Conservation (phyloP, 2,888 invertebrate genomes). For the Drosophila sordidula region DNA sequence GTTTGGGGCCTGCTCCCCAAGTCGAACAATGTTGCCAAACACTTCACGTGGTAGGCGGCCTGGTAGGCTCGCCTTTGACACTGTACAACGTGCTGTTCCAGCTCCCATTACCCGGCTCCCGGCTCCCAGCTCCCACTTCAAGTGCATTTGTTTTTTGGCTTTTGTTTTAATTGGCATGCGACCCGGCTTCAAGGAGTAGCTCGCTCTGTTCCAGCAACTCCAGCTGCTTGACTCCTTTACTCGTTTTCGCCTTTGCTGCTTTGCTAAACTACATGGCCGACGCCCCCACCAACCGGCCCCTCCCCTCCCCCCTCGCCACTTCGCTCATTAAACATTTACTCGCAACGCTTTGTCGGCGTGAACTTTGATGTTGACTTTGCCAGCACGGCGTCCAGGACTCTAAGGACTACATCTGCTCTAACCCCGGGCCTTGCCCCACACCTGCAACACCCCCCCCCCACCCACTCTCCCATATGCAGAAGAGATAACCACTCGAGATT, state of each 20-base stretch:
- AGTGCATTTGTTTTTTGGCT: constrained; percentile 80
- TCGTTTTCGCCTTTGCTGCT: constrained; percentile 21
- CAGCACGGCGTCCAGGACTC: constrained; percentile 37
- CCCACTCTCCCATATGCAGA: constrained; percentile 35
- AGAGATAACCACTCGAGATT: constrained; percentile 82
- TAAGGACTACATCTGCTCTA: constrained; percentile 12
- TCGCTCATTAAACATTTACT: constrained; percentile 81
- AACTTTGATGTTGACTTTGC: constrained; percentile 81
- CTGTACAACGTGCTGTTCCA: constrained; percentile 58
- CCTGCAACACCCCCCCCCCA: neutral
- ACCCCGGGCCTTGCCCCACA: neutral
- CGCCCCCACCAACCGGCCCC: neutral
- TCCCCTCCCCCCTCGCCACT: constrained; percentile 16
- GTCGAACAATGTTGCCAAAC: constrained; percentile 67
- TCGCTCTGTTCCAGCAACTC: constrained; percentile 32
- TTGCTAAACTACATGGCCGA: constrained; percentile 27
- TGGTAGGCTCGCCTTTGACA: constrained; percentile 73
- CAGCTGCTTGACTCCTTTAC: constrained; percentile 33
- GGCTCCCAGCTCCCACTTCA: constrained; percentile 38
- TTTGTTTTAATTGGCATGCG: constrained; percentile 81
- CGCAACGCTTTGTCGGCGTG: constrained; percentile 80
- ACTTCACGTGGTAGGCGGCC: constrained; percentile 71
- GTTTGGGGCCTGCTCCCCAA: neutral
- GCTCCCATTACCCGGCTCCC: constrained; percentile 2
- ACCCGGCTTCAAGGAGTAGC: constrained; percentile 62